Evolutionary conservation across 2,113 vertebrate species (phyloP).

Genomic region (Sceloporus undulatus): DNA sequence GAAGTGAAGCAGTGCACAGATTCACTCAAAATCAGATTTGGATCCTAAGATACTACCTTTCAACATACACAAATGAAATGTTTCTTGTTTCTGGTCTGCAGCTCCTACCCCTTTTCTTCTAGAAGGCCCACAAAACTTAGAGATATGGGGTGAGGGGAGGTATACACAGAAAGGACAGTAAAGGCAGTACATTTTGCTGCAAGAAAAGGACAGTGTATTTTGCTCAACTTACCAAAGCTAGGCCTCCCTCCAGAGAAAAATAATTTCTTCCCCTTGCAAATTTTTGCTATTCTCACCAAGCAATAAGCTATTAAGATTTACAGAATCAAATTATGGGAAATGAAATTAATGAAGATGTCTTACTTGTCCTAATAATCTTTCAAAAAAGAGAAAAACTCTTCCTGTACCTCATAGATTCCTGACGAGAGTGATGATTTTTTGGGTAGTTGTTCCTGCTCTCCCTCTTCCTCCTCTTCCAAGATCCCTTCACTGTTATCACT

Average conservation of each 20-base stretch:
- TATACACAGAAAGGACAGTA: no score
- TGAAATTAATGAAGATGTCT: slow-evolving; percentile 48
- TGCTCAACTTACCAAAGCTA: no score
- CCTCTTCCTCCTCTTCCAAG: slow-evolving; percentile 84
- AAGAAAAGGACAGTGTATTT: no score
- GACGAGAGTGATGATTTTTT: slow-evolving; percentile 68
- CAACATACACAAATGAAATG: no score
- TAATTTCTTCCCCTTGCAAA: not conserved
- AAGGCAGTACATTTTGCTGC: no score
- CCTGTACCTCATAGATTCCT: slow-evolving; percentile 76
- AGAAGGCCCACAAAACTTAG: no score
- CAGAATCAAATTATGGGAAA: slow-evolving; percentile 35
- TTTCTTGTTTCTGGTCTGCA: no score
- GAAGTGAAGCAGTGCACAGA: no score
- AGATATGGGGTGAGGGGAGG: no score
- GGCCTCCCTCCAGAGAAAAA: not conserved
- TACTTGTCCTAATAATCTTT: slow-evolving; percentile 42
- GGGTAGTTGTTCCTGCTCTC: slow-evolving; percentile 74
- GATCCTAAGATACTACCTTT: no score
- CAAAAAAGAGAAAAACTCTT: slow-evolving; percentile 41
- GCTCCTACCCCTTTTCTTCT: no score
- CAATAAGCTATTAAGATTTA: not conserved
- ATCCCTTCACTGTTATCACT: slow-evolving; percentile 87
- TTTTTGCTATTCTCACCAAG: not conserved
- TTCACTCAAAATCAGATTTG: no score